A percentile compares a stretch with the other conserved stretches of the same genome.
Evolutionary conservation across 1,140 invertebrate species (phyloP).

Genomic region (Caenorhabditis briggsae): DNA sequence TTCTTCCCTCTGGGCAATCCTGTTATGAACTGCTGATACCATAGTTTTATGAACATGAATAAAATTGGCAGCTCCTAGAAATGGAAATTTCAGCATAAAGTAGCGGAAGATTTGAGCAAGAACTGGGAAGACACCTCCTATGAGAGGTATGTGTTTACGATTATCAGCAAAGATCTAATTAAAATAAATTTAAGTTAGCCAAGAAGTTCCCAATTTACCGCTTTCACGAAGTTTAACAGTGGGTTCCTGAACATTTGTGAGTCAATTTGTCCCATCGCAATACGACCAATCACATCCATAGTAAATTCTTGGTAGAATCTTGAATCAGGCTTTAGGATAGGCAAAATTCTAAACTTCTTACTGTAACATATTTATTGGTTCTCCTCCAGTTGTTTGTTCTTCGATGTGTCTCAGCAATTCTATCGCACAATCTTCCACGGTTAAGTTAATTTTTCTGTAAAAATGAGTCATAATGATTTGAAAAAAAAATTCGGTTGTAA

Average conservation of each 20-base stretch:
- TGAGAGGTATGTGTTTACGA: background rate
- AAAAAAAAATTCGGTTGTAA: background rate
- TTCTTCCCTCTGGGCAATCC: constrained; percentile 30
- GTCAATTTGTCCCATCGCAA: constrained; percentile 62
- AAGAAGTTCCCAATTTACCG: background rate
- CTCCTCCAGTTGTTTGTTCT: constrained; percentile 20
- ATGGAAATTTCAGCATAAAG: constrained; percentile 7
- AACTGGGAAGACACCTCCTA: background rate
- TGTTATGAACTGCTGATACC: background rate
- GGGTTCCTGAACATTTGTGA: constrained; percentile 62
- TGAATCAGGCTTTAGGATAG: background rate
- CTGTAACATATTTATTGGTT: constrained; percentile 40
- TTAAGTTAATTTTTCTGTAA: constrained; percentile 18
- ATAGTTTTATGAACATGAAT: background rate
- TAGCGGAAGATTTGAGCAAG: background rate
- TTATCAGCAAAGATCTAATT: background rate
- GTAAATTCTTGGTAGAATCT: constrained; percentile 64
- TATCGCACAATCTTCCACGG: constrained; percentile 45
- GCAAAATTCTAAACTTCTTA: background rate
- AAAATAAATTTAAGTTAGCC: background rate
- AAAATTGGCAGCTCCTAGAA: background rate
- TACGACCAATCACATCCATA: constrained; percentile 59
- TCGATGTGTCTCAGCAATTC: constrained; percentile 55
- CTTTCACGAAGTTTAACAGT: background rate
- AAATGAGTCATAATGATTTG: background rate